Evolutionary conservation across 2,888 invertebrate species (phyloP).

Genomic region (Stenoptilia bipunctidactyla): DNA sequence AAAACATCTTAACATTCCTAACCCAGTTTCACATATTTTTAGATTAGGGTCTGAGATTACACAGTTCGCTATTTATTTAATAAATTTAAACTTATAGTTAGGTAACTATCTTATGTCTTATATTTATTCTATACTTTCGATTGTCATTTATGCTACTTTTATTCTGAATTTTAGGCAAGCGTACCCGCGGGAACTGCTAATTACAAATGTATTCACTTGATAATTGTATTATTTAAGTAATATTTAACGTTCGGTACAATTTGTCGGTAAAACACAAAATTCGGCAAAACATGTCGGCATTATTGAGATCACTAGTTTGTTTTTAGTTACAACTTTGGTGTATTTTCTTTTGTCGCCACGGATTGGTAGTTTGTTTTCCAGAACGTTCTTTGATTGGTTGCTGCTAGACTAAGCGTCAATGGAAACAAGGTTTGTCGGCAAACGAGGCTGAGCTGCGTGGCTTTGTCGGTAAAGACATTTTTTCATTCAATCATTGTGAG

Average conservation of each 20-base stretch:
- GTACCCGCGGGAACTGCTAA: no score
- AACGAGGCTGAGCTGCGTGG: conserved; percentile 31
- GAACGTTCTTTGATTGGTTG: conserved; percentile 20
- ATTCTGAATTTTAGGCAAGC: no score
- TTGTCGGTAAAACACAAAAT: conserved; percentile 29
- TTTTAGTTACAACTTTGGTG: conserved; percentile 21
- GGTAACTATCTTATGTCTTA: no score
- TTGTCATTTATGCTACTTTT: no score
- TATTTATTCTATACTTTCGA: no score
- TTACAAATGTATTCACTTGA: no score
- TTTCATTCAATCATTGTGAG: conserved; percentile 49
- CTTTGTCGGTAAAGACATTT: conserved; percentile 52
- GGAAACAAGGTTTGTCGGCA: conserved; percentile 46
- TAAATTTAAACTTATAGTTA: no score
- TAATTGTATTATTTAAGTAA: no score
- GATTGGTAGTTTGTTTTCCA: conserved; percentile 21
- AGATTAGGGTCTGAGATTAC: no score
- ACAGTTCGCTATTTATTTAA: no score
- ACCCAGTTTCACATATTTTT: no score
- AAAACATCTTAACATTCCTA: no score
- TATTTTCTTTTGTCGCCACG: background rate
- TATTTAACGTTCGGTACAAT: conserved; percentile 25
- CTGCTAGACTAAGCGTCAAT: conserved; percentile 6
- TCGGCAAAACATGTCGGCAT: conserved; percentile 35
- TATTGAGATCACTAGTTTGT: conserved; percentile 33